Evolutionary conservation across 2,888 invertebrate genomes (phyloP), one percentile per base, ranked within the genome.

Genomic region (Hymenopus coronatus): DNA sequence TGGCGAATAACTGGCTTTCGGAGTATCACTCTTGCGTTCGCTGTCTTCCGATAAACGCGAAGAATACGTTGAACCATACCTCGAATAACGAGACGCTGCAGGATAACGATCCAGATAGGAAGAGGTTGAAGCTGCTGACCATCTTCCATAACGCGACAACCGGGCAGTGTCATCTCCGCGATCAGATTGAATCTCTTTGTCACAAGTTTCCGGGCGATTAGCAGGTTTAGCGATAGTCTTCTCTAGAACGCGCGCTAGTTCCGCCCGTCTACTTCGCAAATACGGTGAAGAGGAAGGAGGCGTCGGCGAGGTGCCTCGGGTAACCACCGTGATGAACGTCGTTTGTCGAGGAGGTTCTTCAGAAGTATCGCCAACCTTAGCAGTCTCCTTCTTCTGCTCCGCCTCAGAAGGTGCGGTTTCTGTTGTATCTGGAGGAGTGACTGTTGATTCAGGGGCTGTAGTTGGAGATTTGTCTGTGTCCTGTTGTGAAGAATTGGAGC

Each of bases 261-360:
- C 97, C 0, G 96, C 95, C 92, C 97, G 94, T 91, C 96, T 95
- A 33, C 95, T 95, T 90, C 96, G 94, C 15, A 96, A 93, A 90
- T 96, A 96, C 0, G 93, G 92, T 25, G 93, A 94, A 0, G 96
- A 95, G 0, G 96, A 95, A 0, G 96, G 96, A 6, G 96, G 96
- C 0, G 96, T 96, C 0, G 97, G 97, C 28, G 97, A 97, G 0
- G 97, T 97, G 46, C 96, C 96, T 89, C 97, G 94, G 0, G 97
- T 97, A 4, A 97, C 94, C 88, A 97, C 95, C 7, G 94, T 94
- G 4, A 97, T 92, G 6, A 86, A 88, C 30, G 88, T 85, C 40
- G 88, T 90, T 33, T 88, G 89, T 27, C 87, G 83, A 20, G 83
- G 84, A 27, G 28, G 46, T 46, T 86, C 89, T 28, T 46, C 87